Evolutionary conservation across 2,888 invertebrate genomes (phyloP).

Genomic region (Drosophila engyochracea): DNA sequence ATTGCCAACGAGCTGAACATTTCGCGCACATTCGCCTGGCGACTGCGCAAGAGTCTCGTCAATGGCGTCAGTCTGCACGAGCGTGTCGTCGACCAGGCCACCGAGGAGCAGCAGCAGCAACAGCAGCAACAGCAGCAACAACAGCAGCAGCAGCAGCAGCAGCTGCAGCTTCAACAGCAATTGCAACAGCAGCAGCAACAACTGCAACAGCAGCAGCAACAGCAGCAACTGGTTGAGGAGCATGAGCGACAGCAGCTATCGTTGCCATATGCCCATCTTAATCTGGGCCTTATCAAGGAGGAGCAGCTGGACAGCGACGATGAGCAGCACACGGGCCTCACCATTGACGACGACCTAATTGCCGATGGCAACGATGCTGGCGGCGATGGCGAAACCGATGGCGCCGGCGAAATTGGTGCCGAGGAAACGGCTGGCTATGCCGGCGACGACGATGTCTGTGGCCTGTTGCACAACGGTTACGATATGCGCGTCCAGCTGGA

Average conservation of each 20-base stretch:
- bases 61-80: slow-evolving; percentile 84
- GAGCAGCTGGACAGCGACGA: slow-evolving; percentile 75
- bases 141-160: slow-evolving; percentile 32
- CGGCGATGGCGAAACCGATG: slow-evolving; percentile 25
- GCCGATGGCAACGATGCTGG: slow-evolving; percentile 6
- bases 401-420: slow-evolving; percentile 62
- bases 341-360: slow-evolving; percentile 35
- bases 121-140: slow-evolving; percentile 45
- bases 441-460: slow-evolving; percentile 74
- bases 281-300: slow-evolving; percentile 67
- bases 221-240: slow-evolving; percentile 38
- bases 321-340: slow-evolving; percentile 53
- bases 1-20: slow-evolving; percentile 84
- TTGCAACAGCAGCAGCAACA: slow-evolving; percentile 38
- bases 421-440: slow-evolving; percentile 79
- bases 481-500: slow-evolving; percentile 54
- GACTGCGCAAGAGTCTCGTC: slow-evolving; percentile 83
- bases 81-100: slow-evolving; percentile 82
- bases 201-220: slow-evolving; percentile 24
- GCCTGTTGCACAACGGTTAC: slow-evolving; percentile 65
- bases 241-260: slow-evolving; percentile 57
- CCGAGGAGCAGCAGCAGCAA: slow-evolving; percentile 67
- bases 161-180: slow-evolving; percentile 38
- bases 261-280: slow-evolving; percentile 63
- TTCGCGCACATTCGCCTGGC: slow-evolving; percentile 85